Evolutionary conservation across 2,113 vertebrate species (phyloP), one percentile per base, ranked within the genome.

Genomic region (Solenodon paradoxus): DNA sequence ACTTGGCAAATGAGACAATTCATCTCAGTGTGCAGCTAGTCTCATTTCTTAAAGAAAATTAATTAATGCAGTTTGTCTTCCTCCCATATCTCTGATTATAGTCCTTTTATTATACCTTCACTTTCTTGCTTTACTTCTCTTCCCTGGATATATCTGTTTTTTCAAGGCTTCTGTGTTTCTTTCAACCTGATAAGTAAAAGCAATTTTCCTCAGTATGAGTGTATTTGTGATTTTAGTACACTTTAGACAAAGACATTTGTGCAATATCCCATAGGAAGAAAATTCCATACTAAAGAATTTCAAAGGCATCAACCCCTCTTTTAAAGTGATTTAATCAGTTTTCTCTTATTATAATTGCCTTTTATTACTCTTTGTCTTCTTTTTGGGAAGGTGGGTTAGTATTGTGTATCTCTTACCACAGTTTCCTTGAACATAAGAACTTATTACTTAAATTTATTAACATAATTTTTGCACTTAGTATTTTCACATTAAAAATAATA

Each of bases 1-100:
- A 97, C 89, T 89, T 95, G 82, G 95, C 98, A 99, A 98, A 98
- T 98, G 97, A 98, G 98, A 98, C 92, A 91, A 98, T 99, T 98
- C 98, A 98, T 99, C 98, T 99, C 97, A 35, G 97, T 97, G 85
- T 97, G 96, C 98, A 98, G 98, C 97, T 96, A 90, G 95, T 91
- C 97, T 97, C 97, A 96, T 98, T 98, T 98, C 98, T 98, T 98
- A 97, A 97, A 95, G 98, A 98, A 98, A 98, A 98, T 98, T 97
- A 97, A 97, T 98, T 97, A 98, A 98, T 98, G 97, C 96, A 94
- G 97, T 98, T 97, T 97, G 96, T 98, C 96, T 97, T 97, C 97
- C 87, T 97, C 92, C 95, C 92, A 24, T 96, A 96, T 97, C 97
- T 97, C 93, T 97, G 97, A 96, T 96, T 93, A 78, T 93, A 89